Percentiles rank a stretch among this genome's conserved stretches.
phyloP scores from a whole-genome alignment of 1,140 invertebrate species.

The Diachasma alloeum region DNA sequence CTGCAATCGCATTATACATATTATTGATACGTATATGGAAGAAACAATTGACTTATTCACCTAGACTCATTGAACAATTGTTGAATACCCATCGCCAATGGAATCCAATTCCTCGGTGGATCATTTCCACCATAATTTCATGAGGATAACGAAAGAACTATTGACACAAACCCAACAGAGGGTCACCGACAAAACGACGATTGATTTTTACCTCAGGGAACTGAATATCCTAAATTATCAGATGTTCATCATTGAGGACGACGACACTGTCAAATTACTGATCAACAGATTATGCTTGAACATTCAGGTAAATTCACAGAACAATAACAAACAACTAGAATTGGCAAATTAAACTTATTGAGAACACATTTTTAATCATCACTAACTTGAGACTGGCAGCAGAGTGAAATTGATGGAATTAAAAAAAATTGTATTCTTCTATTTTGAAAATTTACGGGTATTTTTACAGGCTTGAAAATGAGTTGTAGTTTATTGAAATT shows the following conservation, averaged over 20 bases:
- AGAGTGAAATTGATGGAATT: slow-evolving; percentile 51
- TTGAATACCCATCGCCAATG: no score
- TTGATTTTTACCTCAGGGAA: slow-evolving; percentile 55
- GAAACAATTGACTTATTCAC: no score
- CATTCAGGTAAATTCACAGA: background rate
- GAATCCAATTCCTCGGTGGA: background rate
- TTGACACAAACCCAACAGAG: slow-evolving; percentile 50
- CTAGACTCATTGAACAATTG: background rate
- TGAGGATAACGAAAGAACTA: slow-evolving; percentile 50
- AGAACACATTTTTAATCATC: no score
- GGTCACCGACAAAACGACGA: slow-evolving; percentile 52
- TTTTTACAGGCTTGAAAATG: no score
- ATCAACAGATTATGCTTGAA: slow-evolving; percentile 59
- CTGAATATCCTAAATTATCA: slow-evolving; percentile 60
- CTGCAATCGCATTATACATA: no score
- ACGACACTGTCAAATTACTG: slow-evolving; percentile 59
- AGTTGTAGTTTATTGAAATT: no score
- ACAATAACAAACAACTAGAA: background rate
- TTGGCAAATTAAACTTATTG: background rate
- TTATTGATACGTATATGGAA: no score
- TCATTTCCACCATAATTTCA: slow-evolving; percentile 38
- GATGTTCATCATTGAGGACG: slow-evolving; percentile 47
- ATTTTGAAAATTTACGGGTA: no score
- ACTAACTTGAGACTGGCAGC: no score
- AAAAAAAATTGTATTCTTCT: slow-evolving; percentile 45